phyloP scores from a whole-genome alignment of 2,113 vertebrate species.

The cattle (Bos taurus) region DNA sequence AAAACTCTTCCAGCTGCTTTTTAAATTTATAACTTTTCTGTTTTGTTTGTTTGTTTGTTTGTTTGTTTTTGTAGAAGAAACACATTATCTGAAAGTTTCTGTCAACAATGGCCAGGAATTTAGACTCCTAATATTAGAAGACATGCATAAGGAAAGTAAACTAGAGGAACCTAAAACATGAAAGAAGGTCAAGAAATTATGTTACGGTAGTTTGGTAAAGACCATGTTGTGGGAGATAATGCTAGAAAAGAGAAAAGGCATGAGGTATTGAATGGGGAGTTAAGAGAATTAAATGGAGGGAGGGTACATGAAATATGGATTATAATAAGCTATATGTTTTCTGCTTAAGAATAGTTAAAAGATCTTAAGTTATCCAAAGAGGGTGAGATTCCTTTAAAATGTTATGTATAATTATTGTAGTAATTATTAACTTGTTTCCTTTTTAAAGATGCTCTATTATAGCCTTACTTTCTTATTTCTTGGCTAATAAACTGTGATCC shows the following conservation, averaged over 20 bases:
- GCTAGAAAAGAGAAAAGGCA: not conserved
- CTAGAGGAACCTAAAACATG: not conserved
- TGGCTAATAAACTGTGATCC: not conserved
- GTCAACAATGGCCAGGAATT: not conserved
- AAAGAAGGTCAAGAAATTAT: not conserved
- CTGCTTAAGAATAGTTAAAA: not conserved
- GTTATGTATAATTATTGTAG: not conserved
- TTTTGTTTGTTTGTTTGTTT: not conserved
- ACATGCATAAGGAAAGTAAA: not conserved
- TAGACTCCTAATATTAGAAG: not conserved
- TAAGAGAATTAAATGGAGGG: accelerated
- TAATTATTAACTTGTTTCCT: not conserved
- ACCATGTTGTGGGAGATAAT: not conserved
- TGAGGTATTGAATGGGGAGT: not conserved
- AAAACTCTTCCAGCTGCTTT: not conserved
- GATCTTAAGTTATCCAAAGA: not conserved
- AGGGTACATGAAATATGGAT: not conserved
- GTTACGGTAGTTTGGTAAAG: not conserved
- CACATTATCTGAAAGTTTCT: not conserved
- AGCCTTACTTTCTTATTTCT: not conserved
- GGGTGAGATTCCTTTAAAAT: not conserved
- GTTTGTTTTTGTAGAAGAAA: not conserved
- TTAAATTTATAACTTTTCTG: not conserved
- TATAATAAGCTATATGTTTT: not conserved
- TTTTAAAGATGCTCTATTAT: not conserved